Base-by-base conservation (phyloP, 2,797 vertebrate species). In the Hybognathus amarus region DNA sequence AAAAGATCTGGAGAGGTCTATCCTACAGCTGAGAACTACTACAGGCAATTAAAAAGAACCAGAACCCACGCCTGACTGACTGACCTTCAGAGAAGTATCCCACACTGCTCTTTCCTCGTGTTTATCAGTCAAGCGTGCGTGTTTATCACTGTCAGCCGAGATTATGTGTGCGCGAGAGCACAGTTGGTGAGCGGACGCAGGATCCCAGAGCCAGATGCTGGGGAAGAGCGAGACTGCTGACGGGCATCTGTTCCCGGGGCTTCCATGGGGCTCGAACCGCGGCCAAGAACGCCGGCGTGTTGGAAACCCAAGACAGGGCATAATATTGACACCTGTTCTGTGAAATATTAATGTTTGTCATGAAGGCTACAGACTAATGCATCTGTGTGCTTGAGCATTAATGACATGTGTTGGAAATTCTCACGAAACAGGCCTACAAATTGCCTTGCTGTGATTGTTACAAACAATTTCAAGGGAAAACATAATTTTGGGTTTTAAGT, bases 161-260 rank as follows among this genome's bases (percentile, higher is more conserved):
- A 73, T 77, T 80, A 56, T 82, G 64, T 71, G 79, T 76, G 79
- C 24, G 69, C 69, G 69, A 83, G 83, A 73, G 78, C 87, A 84
- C 87, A 88, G 87, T 88, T 87, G 87, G 86, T 83, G 80, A 78
- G 86, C 71, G 84, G 79, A 87, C 61, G 70, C 71, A 45, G 79
- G 82, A 81, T 88, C 87, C 86, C 87, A 80, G 82, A 87, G 86
- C 87, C 87, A 88, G 87, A 84, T 88, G 87, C 87, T 84, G 82
- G 71, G 78, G 84, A 87, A 87, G 86, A 82, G 84, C 52, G 77
- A 77, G 86, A 73, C 84, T 85, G 86, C 86, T 82, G 86, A 87
- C 78, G 86, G 86, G 87, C 87, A 88, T 88, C 87, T 88, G 87
- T 88, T 88, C 82, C 77, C n/a, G 71, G 83, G 73, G 87, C 79